These are phyloP conservation scores for Synergus japonicus DNA, from an alignment of 2,888 invertebrate species.

Conservation along the genomic window DNA sequence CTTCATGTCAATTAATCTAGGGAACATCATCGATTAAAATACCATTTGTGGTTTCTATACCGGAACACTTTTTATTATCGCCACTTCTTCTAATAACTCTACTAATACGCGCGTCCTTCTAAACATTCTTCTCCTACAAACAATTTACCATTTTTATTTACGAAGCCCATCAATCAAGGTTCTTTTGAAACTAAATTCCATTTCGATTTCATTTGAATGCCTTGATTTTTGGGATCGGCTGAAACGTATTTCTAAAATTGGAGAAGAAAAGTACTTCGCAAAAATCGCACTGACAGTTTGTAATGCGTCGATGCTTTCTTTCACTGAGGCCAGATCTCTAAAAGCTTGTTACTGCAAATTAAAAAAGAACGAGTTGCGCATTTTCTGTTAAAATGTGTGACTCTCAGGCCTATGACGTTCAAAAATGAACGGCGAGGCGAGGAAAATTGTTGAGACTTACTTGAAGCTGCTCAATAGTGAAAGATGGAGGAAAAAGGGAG, in stretches of 20 bases:
- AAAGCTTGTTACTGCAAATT: conserved; percentile 31
- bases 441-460: conserved; percentile 26
- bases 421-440: conserved; percentile 27
- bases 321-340: conserved; percentile 6
- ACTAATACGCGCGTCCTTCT: conserved; percentile 42
- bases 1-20: conserved; percentile 92
- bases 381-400: conserved; percentile 15
- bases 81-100: conserved; percentile 51
- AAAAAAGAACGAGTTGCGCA: conserved; percentile 15
- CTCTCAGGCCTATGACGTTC: conserved; percentile 50
- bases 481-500: conserved; percentile 19
- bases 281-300: conserved; percentile 14
- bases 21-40: conserved; percentile 81
- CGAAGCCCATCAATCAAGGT: neutral
- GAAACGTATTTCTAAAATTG: neutral
- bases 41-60: conserved; percentile 55
- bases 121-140: conserved; percentile 41
- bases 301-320: conserved; percentile 40
- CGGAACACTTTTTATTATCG: conserved; percentile 57
- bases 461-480: conserved; percentile 40
- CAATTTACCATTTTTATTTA: conserved; percentile 1
- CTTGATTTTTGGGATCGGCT: conserved; percentile 6
- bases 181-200: neutral
- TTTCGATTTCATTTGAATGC: neutral
- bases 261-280: neutral